Evolutionary conservation across 1,140 invertebrate species (phyloP).

Genomic region (Centruroides vittatus): DNA sequence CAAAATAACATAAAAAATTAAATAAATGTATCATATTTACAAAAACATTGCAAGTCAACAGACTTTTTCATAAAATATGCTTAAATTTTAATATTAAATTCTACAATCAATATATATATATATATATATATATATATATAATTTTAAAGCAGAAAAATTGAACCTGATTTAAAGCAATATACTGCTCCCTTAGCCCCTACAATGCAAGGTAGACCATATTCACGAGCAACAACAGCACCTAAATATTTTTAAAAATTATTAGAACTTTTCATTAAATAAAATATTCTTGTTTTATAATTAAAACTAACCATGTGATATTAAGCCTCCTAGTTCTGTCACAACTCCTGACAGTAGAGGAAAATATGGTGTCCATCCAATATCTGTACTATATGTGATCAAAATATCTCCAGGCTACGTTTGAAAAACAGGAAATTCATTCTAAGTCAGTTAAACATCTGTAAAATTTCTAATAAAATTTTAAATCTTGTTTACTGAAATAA

Average conservation of each 20-base stretch:
- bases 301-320: slow-evolving; percentile 58
- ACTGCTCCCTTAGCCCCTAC: slow-evolving; percentile 58
- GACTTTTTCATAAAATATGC: too few relatives aligned
- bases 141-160: not conserved
- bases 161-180: slow-evolving; percentile 47
- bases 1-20: too few relatives aligned
- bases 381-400: slow-evolving; percentile 59
- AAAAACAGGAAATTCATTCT: not conserved
- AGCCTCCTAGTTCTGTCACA: slow-evolving; percentile 68
- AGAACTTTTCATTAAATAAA: too few relatives aligned
- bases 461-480: too few relatives aligned
- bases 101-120: too few relatives aligned
- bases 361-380: slow-evolving; percentile 76
- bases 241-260: not conserved
- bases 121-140: too few relatives aligned
- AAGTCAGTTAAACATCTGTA: too few relatives aligned
- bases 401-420: slow-evolving; percentile 46
- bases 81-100: too few relatives aligned
- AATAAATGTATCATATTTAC: too few relatives aligned
- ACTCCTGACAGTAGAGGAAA: slow-evolving; percentile 65
- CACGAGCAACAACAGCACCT: slow-evolving; percentile 65
- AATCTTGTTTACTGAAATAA: too few relatives aligned
- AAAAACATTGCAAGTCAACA: too few relatives aligned
- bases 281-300: too few relatives aligned
- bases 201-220: slow-evolving; percentile 70